Base-by-base conservation (phyloP, 2,888 invertebrate genomes). In the Drosophila kokeensis region DNA sequence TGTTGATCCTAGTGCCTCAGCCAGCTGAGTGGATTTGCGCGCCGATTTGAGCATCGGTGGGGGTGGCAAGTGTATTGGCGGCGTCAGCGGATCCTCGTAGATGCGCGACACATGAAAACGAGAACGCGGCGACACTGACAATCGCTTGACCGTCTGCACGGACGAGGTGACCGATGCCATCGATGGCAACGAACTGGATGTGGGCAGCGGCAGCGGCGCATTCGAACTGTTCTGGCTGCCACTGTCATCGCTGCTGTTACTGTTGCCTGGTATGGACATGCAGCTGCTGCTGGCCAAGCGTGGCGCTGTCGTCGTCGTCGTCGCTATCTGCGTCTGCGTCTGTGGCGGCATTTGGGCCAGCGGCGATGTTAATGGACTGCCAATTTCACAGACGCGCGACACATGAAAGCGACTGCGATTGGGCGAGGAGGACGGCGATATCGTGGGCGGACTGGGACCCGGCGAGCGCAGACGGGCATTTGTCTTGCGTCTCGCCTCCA, bases 391-490 rank as follows among this genome's bases (percentile, higher is more conserved):
- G 8, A 93, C 93, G 32, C 93, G 92, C 71, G 92, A 93, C 50
- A 93, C 93, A 76, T 93, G 93, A 87, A 93, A 93, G 60, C 93
- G 92, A 79, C 92, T 93, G 59, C 95, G 95, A 76, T 95, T 94
- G 34, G 96, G 96, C 88, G 95, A 95, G 81, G 95, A 95, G 76
- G 96, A 95, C 61, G 96, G 95, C 55, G 95, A 94, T 32, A 95
- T 94, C 75, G 95, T 95, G 85, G 95, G 95, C 85, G 95, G 95
- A 92, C 95, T 92, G 90, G 95, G 96, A 90, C 95, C 90, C 91
- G 95, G 96, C 40, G 96, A 96, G 67, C 96, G 95, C 70, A 96
- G 94, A n/a, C 96, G 94, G 91, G 92, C 93, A 60, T 94, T 93
- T 34, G 92, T 83, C 84, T 92, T 93, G 30, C 92, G 91, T 69